Percentiles rank a stretch among this genome's conserved stretches.
These are phyloP conservation scores for Scaptomyza polygonia DNA, from an alignment of 2,888 invertebrate genomes.

Conservation along the genomic window DNA sequence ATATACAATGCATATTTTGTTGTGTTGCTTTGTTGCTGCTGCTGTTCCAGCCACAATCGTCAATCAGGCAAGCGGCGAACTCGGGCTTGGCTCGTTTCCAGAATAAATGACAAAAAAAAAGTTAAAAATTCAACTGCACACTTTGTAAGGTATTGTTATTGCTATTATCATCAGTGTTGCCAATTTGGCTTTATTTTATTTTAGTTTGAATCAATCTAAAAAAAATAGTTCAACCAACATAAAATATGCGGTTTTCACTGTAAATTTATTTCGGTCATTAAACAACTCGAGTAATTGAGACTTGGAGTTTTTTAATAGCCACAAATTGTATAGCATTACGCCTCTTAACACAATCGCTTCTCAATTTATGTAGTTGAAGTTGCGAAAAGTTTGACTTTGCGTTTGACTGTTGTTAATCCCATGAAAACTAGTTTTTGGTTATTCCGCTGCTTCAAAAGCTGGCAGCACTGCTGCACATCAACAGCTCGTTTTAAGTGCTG, in stretches of 20 bases:
- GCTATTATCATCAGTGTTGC: not conserved
- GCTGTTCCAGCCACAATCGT: constrained; percentile 26
- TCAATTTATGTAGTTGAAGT: constrained; percentile 1
- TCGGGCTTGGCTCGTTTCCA: constrained; percentile 39
- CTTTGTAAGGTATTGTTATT: constrained; percentile 6
- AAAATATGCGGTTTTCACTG: not conserved
- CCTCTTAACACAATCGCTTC: not conserved
- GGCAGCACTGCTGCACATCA: constrained; percentile 16
- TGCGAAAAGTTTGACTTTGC: not conserved
- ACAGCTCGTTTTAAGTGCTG: constrained; percentile 26
- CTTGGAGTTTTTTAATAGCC: not conserved
- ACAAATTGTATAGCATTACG: constrained; percentile 1
- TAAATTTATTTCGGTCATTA: not conserved
- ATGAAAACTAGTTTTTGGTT: not conserved
- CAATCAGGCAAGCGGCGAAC: constrained; percentile 24
- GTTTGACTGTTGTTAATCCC: not conserved
- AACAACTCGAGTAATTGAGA: not conserved
- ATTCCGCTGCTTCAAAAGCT: not conserved
- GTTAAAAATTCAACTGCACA: constrained; percentile 27
- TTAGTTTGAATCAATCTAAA: too few relatives aligned
- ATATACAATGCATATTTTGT: constrained; percentile 14
- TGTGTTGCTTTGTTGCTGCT: constrained; percentile 8
- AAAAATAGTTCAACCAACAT: not conserved
- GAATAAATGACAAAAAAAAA: constrained; percentile 53
- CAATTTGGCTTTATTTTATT: constrained; percentile 1